Conservation (phyloP, 2,797 vertebrate genomes). For the Oryzias sinensis region DNA sequence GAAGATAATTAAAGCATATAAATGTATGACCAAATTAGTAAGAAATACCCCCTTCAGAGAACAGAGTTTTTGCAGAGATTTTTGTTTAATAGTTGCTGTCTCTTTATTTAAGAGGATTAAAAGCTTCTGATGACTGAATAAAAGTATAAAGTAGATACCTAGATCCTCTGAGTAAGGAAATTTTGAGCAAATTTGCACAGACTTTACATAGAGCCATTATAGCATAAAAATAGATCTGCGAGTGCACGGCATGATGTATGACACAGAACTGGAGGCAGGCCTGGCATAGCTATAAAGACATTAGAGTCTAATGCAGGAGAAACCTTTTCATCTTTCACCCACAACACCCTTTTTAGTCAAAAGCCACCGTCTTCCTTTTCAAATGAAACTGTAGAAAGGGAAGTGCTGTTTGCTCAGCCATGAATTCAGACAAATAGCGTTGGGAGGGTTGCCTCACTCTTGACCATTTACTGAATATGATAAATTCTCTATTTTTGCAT, state of each 20-base stretch:
- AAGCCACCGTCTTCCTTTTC: constrained; percentile 40
- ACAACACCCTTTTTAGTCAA: constrained; percentile 44
- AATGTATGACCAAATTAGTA: too few relatives aligned
- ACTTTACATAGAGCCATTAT: constrained; percentile 12
- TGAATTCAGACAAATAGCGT: constrained; percentile 18
- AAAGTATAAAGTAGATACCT: too few relatives aligned
- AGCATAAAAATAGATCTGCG: constrained; percentile 38
- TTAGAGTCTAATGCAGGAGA: constrained; percentile 36
- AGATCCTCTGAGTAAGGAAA: constrained; percentile 27
- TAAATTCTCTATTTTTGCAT: too few relatives aligned
- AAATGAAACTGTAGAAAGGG: constrained; percentile 34
- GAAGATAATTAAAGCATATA: too few relatives aligned
- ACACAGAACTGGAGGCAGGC: constrained; percentile 53
- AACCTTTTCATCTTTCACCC: constrained; percentile 56
- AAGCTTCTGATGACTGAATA: too few relatives aligned
- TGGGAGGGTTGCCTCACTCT: constrained; percentile 33
- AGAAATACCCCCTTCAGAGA: too few relatives aligned
- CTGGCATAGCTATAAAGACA: constrained; percentile 62
- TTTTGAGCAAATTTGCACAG: constrained; percentile 26
- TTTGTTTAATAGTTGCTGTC: not conserved
- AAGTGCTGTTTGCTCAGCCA: constrained; percentile 36
- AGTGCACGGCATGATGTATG: constrained; percentile 64
- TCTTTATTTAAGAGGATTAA: not conserved
- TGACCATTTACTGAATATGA: not conserved
- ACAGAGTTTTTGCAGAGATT: too few relatives aligned